phyloP scores from a whole-genome alignment of 2,797 vertebrate genomes.

The Urophycis tenuis region DNA sequence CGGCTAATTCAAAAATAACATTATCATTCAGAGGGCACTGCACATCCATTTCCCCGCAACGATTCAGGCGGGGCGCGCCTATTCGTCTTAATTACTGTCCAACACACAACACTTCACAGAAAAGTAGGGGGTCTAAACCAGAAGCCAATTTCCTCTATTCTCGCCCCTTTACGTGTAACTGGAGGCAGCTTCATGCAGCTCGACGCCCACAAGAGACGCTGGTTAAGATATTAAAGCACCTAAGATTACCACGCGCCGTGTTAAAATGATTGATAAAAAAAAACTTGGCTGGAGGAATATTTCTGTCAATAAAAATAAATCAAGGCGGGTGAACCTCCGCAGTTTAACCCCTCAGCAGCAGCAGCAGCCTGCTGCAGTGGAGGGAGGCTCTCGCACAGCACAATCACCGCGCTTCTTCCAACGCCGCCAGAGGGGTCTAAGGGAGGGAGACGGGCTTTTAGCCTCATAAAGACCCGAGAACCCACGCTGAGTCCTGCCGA shows the following conservation, averaged over 20 bases:
- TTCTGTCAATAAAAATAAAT: neutral
- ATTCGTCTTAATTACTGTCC: neutral
- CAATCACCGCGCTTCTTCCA: constrained; percentile 49
- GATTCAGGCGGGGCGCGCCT: neutral
- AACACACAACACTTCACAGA: neutral
- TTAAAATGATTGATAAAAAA: neutral
- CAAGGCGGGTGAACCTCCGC: neutral
- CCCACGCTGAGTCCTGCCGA: constrained; percentile 36
- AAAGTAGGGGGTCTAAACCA: neutral
- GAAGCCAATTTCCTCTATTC: neutral
- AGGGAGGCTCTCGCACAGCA: constrained; percentile 34
- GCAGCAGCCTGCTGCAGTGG: constrained; percentile 25
- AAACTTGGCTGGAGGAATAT: neutral
- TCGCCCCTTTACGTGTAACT: neutral
- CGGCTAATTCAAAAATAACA: neutral
- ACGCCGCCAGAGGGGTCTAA: constrained; percentile 17
- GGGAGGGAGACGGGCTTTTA: constrained; percentile 44
- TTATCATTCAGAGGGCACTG: neutral
- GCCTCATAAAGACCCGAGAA: constrained; percentile 26
- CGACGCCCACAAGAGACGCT: neutral
- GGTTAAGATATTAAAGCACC: neutral
- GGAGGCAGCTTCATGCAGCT: neutral
- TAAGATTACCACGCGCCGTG: neutral
- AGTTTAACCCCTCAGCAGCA: constrained; percentile 31
- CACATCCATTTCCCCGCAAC: neutral